Evolutionary conservation across 2,797 vertebrate genomes (phyloP), one percentile per base, ranked within the genome.

Genomic region (Myotis planiceps): DNA sequence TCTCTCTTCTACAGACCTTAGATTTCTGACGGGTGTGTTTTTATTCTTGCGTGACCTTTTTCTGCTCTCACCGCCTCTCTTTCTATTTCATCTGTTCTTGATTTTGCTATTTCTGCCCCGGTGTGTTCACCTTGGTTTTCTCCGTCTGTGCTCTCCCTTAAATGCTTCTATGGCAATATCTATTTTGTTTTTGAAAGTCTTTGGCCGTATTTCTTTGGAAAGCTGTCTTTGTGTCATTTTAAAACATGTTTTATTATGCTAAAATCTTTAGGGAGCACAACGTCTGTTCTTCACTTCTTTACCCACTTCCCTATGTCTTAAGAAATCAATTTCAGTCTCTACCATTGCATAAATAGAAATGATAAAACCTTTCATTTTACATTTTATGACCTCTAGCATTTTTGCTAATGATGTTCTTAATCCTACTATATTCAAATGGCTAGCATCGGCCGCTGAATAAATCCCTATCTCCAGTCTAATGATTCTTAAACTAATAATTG

Each of bases 101-200:
- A 89, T 95, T 92, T 91, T 8, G 27, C 76, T 82, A 4, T 93
- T 88, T 94, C 71, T 80, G 39, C 25, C 53, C 51, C 21, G 2
- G 53, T 47, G 75, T 90, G 37, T 42, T 87, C 58, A 85, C 86
- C 76, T 95, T 92, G 27, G 1, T 96, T 95, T 95, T 91, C 69
- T 88, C 82, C 85, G 37, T 45, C 78, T 34, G 23, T 66, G 66
- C 39, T 85, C 53, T 85, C 37, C 15, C 55, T 66, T 82, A 84
- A 84, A 55, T 5, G 42, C 32, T 42, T 93, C 69, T 82, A 75
- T 65, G 68, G 53, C 39, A 69, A 39, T 65, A 75, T 75, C 92
- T 96, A 65, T 95, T 95, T 94, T 90, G 94, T 90, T 93, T 25
- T 63, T 81, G 69, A 94, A 88, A 75, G 69, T 49, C 55, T 69